These are phyloP conservation scores for Acipenser transmontanus DNA, from an alignment of 2,797 vertebrate species.

Conservation along the genomic window DNA sequence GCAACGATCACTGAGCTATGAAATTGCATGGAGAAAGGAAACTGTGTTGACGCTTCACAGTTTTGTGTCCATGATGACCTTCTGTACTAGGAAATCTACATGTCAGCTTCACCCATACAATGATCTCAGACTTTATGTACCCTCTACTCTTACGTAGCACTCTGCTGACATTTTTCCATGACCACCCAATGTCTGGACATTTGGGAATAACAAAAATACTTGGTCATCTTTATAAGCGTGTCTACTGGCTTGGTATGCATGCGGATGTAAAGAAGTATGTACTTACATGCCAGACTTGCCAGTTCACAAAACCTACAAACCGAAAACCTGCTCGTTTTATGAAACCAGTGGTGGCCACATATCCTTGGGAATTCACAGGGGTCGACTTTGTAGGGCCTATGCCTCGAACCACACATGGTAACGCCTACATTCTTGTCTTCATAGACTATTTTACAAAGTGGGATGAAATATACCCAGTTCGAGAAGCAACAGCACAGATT, in stretches of 20 bases:
- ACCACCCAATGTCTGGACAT: background rate
- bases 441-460: no score
- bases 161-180: constrained; percentile 7
- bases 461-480: no score
- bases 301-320: background rate
- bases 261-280: constrained; percentile 5
- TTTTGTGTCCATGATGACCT: no score
- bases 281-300: constrained; percentile 1
- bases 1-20: no score
- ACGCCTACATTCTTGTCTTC: no score
- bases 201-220: background rate
- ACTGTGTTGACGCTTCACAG: no score
- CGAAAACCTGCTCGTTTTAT: background rate
- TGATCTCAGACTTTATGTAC: background rate
- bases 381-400: no score
- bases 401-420: no score
- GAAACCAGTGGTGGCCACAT: background rate
- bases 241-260: constrained; percentile 10
- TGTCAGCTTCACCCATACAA: background rate
- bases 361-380: no score
- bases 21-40: no score
- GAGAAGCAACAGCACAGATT: no score
- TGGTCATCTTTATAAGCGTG: background rate
- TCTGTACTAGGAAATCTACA: background rate
- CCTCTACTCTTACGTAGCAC: background rate